Evolutionary conservation across 2,113 vertebrate species (phyloP).

Genomic region (Chauna torquata): DNA sequence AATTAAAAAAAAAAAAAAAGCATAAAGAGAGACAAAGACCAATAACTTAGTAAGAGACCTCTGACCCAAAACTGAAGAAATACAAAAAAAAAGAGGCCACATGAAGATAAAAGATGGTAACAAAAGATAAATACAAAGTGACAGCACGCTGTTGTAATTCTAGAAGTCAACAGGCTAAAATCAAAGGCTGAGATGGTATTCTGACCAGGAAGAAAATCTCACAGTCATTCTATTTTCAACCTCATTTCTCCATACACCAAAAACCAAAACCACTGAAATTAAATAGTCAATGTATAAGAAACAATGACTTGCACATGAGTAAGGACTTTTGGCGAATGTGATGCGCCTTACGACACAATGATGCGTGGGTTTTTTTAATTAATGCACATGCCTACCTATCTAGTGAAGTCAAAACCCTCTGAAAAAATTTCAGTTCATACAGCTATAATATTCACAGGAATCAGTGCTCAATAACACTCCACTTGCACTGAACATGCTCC

Average conservation of each 20-base stretch:
- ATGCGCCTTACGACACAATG: background rate
- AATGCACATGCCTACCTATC: background rate
- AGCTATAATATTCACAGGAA: background rate
- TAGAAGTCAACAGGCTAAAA: background rate
- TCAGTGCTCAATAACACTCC: background rate
- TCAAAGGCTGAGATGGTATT: background rate
- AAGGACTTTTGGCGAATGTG: background rate
- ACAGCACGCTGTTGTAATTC: background rate
- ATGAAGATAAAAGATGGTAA: background rate
- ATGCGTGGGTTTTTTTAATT: background rate
- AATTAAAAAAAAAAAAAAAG: background rate
- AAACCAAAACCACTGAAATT: background rate
- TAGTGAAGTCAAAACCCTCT: background rate
- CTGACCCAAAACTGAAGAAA: background rate
- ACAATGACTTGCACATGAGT: background rate
- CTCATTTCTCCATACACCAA: background rate
- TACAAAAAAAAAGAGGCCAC: background rate
- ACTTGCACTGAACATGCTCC: background rate
- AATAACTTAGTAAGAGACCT: background rate
- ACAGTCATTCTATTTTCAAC: background rate
- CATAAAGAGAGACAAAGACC: background rate
- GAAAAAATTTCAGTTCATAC: background rate
- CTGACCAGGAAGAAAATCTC: background rate
- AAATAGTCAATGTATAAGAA: background rate
- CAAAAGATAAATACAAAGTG: background rate